Conservation (phyloP, 2,113 vertebrate species). For the Forbesichthys agassizii region DNA sequence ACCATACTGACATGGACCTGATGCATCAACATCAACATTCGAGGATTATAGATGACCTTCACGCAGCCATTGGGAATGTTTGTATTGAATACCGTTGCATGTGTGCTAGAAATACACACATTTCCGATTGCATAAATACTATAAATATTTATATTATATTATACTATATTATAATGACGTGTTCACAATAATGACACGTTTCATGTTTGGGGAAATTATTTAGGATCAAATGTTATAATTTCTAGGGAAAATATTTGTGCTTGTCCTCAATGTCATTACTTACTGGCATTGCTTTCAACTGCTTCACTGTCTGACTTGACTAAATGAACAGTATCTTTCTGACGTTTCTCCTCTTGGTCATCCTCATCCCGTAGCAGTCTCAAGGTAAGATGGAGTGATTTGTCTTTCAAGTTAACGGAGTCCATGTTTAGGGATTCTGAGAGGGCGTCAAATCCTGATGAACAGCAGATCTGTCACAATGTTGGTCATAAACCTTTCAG, state of each 20-base stretch:
- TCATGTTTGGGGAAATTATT: too few species aligned
- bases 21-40: neutral
- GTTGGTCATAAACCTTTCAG: too few species aligned
- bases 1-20: slow-evolving; percentile 1
- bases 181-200: too few species aligned
- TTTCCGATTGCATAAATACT: too few species aligned
- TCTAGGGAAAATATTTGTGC: too few species aligned
- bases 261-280: slow-evolving; percentile 13
- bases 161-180: too few species aligned
- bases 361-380: slow-evolving; percentile 49
- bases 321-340: slow-evolving; percentile 55
- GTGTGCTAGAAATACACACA: too few species aligned
- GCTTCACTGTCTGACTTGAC: slow-evolving; percentile 66
- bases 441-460: slow-evolving; percentile 33
- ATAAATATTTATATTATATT: too few species aligned
- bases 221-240: too few species aligned
- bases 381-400: slow-evolving; percentile 55
- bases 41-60: too few species aligned
- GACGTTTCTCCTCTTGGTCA: slow-evolving; percentile 1
- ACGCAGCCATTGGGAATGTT: too few species aligned
- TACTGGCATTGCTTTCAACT: slow-evolving; percentile 55
- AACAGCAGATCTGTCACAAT: slow-evolving; percentile 1
- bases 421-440: slow-evolving; percentile 19
- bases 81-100: too few species aligned
- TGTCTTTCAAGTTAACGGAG: slow-evolving; percentile 35